Base-by-base conservation (phyloP, 1,140 invertebrate species). In the Diorhabda elongata region DNA sequence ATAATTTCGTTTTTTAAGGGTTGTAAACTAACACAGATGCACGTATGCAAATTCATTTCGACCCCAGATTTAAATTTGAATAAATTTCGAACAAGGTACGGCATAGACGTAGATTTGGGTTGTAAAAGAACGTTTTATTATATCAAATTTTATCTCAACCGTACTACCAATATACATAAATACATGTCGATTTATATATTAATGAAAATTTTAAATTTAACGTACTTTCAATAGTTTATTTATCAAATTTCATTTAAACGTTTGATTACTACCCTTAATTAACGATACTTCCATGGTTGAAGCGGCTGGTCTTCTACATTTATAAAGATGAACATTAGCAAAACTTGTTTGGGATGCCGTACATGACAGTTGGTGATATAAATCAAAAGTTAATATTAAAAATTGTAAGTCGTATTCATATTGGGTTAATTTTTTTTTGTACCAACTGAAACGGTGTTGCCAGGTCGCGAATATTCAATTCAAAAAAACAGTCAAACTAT, bases 31-130 rank as follows among this genome's bases (percentile, higher is more conserved):
- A 66, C 64, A 66, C 64, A 66, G 64, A 66, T 66, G 64, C 64
- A 47, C 64, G 64, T 66, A 66, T 66, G 64, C 64, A 66, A 66
- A 66, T 66, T 65, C 42, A 8, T 9, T 26, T 9, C 42, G 64
- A 42, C 64, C 64, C 64, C 64, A 66, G 64, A 66, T 66, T 66
- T 66, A 59, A 66, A 66, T 66, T 66, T 66, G 64, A 66, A 66
- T 66, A 66, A 44, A 58, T 44, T 66, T 45, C 56, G 42, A 66
- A 66, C 64, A 47, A 66, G 64, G 41, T 58, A 59, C 56, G 42
- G 64, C 45, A 59, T 5, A 42, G 56, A 3, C 58, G 58, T 42
- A 6, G 2, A 52, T 52, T 52, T 52, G 47, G 2, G 47, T 26
- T 26, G 26, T 26, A 26, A 26, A 26, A 26, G 1, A 26, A 26